Evolutionary conservation across 2,888 invertebrate species (phyloP).

Genomic region (Drosophila lacicola): DNA sequence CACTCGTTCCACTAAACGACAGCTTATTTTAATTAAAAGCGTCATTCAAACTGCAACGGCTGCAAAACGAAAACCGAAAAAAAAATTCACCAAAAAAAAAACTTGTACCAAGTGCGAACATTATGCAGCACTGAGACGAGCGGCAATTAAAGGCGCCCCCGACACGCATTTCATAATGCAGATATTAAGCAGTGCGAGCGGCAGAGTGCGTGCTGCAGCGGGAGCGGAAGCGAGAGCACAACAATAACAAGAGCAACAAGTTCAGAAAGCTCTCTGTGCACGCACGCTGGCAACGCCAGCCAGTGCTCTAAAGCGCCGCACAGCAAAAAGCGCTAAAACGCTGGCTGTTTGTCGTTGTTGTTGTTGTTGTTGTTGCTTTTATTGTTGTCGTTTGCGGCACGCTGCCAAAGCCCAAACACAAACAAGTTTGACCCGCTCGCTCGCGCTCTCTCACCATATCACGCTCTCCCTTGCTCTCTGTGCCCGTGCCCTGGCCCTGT

Average conservation of each 20-base stretch:
- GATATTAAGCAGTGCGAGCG: conserved; percentile 8
- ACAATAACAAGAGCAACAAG: conserved; percentile 69
- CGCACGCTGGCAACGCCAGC: conserved; percentile 43
- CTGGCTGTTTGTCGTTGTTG: conserved; percentile 22
- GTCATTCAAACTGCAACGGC: conserved; percentile 63
- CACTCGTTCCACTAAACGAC: conserved; percentile 56
- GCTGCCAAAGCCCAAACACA: conserved; percentile 46
- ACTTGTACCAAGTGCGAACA: conserved; percentile 13
- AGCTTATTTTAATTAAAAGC: conserved; percentile 65
- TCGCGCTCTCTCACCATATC: conserved; percentile 5
- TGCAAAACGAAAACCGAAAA: conserved; percentile 8
- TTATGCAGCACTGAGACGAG: conserved; percentile 3
- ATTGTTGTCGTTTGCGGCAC: conserved; percentile 29
- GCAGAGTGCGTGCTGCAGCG: not conserved
- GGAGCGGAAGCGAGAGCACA: conserved; percentile 15
- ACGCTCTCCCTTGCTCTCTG: not conserved
- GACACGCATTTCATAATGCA: conserved; percentile 39
- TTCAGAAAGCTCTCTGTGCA: conserved; percentile 46
- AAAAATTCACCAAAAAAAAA: not conserved
- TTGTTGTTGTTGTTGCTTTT: conserved; percentile 23
- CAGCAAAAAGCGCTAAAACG: conserved; percentile 26
- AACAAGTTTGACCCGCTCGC: conserved; percentile 62
- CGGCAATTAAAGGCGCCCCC: conserved; percentile 31
- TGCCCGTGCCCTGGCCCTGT: conserved; percentile 12
- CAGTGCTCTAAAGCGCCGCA: conserved; percentile 47